Base-by-base conservation (phyloP, 2,888 invertebrate species). In the Scaptomyza parva region DNA sequence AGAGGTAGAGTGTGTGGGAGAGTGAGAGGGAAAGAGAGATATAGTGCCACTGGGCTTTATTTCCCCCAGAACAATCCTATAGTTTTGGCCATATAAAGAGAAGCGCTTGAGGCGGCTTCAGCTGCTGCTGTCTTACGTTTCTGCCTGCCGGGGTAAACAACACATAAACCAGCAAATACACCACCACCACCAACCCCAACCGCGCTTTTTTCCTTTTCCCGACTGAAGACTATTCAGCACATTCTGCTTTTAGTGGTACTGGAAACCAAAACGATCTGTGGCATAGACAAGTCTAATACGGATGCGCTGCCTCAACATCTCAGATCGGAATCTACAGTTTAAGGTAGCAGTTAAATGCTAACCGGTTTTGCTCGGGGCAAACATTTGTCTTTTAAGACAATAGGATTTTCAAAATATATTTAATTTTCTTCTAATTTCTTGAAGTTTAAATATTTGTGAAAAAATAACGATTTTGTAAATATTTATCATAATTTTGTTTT, bases 51-150 rank as follows among this genome's bases (percentile, higher is more conserved):
- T 45, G 68, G 55, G 75, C 62, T 35, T 60, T 80, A 83, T 78
- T 80, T 4, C 9, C 17, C 78, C 78, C 76, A 33, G 14, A 17
- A 76, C 69, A 78, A 80, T 80, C 76, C 78, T 76, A 78, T 72
- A 83, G 80, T 83, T 82, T 78, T 67, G 64, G 73, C 69, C 76
- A 80, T 80, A 78, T 71, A 78, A 82, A 83, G 78, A 73, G 70
- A 60, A 68, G 60, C 67, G 75, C 78, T 81, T 81, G 78, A 55
- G 70, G 70, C 61, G 43, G 14, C 61, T 60, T 20, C 18, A 8
- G 26, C 9, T 12, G 28, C 54, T 47, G 57, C 55, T 47, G 57
- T 52, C 52, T 52, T 35, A 51, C 51, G 37, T 20, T 54, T 48
- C 59, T 66, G 61, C 35, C 57, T 39, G 61, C 39, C 57, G 65